Percentiles rank a stretch among this genome's conserved stretches.
phyloP scores from a whole-genome alignment of 2,888 invertebrate species.

The Cantharis rustica region DNA sequence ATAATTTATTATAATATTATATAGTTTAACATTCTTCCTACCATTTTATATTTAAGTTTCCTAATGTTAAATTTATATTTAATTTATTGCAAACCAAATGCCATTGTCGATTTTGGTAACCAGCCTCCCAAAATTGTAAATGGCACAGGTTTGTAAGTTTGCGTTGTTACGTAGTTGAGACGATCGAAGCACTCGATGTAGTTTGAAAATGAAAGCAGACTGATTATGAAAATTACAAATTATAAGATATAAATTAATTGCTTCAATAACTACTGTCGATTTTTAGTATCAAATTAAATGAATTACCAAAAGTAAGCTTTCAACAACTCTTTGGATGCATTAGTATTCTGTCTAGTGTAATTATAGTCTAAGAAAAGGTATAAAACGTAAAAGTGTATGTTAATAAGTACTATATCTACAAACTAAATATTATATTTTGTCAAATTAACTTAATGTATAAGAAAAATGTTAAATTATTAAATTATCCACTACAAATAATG shows the following conservation, averaged over 20 bases:
- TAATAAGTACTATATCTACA: constrained; percentile 39
- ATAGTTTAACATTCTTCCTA: not conserved
- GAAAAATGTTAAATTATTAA: constrained; percentile 44
- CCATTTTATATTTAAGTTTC: not conserved
- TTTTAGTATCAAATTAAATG: constrained; percentile 9
- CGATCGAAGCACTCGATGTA: not conserved
- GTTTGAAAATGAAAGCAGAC: not conserved
- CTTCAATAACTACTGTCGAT: constrained; percentile 1
- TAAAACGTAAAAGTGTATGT: constrained; percentile 26
- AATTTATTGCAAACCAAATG: constrained; percentile 6
- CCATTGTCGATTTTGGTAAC: constrained; percentile 47
- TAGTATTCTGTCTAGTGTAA: constrained; percentile 17
- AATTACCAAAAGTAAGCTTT: constrained; percentile 19
- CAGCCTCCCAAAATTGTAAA: constrained; percentile 51
- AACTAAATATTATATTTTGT: constrained; percentile 52
- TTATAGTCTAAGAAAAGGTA: constrained; percentile 24
- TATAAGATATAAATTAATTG: not conserved
- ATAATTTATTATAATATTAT: not conserved
- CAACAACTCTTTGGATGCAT: constrained; percentile 23
- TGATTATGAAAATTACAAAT: not conserved
- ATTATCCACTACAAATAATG: constrained; percentile 43
- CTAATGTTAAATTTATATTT: not conserved
- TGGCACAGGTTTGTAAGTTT: constrained; percentile 3
- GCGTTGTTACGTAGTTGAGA: too few species aligned
- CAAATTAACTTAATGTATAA: constrained; percentile 46